Conservation (phyloP, 2,888 invertebrate species). For the Mesorhabditis sp. region DNA sequence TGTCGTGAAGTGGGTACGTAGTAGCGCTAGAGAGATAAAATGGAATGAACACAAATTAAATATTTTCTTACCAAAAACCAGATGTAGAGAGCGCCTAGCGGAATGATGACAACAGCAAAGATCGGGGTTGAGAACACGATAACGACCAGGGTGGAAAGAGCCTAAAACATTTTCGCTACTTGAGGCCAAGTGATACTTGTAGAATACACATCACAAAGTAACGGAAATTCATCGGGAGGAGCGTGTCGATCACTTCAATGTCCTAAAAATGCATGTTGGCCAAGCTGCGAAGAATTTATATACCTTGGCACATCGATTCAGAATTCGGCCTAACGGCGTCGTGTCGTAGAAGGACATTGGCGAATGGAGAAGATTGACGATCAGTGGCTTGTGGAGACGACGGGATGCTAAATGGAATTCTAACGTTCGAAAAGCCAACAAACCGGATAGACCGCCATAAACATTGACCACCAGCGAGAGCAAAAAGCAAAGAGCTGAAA, state of each 20-base stretch:
- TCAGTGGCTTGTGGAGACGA: slow-evolving; percentile 38
- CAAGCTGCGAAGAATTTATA: not conserved
- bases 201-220: slow-evolving; percentile 45
- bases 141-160: slow-evolving; percentile 40
- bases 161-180: slow-evolving; percentile 18
- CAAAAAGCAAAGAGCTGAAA: not conserved
- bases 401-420: slow-evolving; percentile 20
- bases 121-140: slow-evolving; percentile 50
- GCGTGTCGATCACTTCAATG: slow-evolving; percentile 45
- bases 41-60: not conserved
- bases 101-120: slow-evolving; percentile 44
- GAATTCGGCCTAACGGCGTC: slow-evolving; percentile 60
- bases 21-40: slow-evolving; percentile 69
- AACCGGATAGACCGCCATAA: slow-evolving; percentile 1
- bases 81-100: slow-evolving; percentile 40
- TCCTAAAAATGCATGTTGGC: slow-evolving; percentile 24
- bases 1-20: slow-evolving; percentile 91
- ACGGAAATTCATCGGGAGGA: slow-evolving; percentile 42
- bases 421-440: not conserved
- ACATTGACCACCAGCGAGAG: slow-evolving; percentile 7
- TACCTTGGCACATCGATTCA: slow-evolving; percentile 59
- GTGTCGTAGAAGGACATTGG: slow-evolving; percentile 60
- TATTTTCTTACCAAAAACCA: slow-evolving; percentile 31
- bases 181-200: slow-evolving; percentile 17
- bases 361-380: slow-evolving; percentile 43